Evolutionary conservation across 2,113 vertebrate genomes (phyloP), one percentile per base, ranked within the genome.

Genomic region (Rhadina sibilatrix): DNA sequence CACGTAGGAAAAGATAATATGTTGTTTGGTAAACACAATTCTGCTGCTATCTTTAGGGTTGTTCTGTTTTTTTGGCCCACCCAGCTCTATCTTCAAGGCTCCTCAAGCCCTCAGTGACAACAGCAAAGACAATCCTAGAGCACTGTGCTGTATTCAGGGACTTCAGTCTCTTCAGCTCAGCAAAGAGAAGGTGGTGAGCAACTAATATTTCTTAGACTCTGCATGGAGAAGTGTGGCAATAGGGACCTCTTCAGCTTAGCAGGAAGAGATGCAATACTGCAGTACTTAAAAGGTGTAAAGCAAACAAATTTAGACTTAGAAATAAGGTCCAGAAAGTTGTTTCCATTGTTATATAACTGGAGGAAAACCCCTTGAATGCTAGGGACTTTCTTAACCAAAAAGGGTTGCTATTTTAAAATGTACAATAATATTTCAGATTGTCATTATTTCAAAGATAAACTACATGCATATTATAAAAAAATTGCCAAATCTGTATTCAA

Each of bases 11-110:
- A 68, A 87, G 7, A 27, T 21, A 53, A 30, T 15, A 18, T 25
- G 8, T 12, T 23, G 14, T 46, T 66, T 40, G 31, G 12, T 47
- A 64, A 75, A 53, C 5, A 54, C 12, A 37, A 2, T 68, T 85
- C 46, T 69, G 17, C 17, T 59, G 10, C 12, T 75, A 1, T 12
- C 1, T 2, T 44, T 1, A 1, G 20, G 12, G 4, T 6, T 40
- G 5, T 10, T 83, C 18, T 2, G 2, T 2, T 61, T 38, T 84
- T 78, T 40, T 56, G 35, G 5, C 6, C 11, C 13, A 19, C 8
- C 3, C 19, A 6, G n/a, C 17, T 79, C 10, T 60, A 10, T 8
- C 27, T 59, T 38, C 52, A 87, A 50, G n/a, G 3, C 2, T 75
- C 52, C 38, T 84, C 30, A 77, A 70, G 6, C 8, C 25, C 33